These are phyloP conservation scores for Anoplophora glabripennis DNA, from an alignment of 1,140 invertebrate genomes.

Conservation along the genomic window DNA sequence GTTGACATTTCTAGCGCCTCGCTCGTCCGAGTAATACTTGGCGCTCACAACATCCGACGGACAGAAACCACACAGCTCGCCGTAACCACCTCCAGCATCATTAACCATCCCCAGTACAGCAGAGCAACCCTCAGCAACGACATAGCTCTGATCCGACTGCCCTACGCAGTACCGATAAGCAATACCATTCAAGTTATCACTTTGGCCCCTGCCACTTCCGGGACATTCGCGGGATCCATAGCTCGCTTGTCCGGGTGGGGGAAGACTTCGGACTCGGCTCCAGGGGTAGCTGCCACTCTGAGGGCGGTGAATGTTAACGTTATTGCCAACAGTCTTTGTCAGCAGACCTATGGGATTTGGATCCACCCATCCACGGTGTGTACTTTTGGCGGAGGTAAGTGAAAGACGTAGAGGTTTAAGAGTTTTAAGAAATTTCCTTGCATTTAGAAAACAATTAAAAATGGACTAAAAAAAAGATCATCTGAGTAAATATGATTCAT, in stretches of 20 bases:
- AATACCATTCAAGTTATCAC: background rate
- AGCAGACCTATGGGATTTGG: too few relatives aligned
- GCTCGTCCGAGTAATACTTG: conserved; percentile 3
- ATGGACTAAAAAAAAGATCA: too few relatives aligned
- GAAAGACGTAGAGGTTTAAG: too few relatives aligned
- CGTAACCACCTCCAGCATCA: background rate
- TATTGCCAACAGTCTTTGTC: too few relatives aligned
- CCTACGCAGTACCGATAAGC: background rate
- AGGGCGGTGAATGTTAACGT: too few relatives aligned
- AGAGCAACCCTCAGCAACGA: conserved; percentile 11
- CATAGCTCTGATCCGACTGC: conserved; percentile 10
- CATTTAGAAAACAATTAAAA: too few relatives aligned
- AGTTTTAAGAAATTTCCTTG: too few relatives aligned
- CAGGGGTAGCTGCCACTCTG: too few relatives aligned
- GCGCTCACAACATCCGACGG: conserved; percentile 13
- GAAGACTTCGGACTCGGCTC: background rate
- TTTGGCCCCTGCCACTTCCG: conserved; percentile 15
- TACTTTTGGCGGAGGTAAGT: too few relatives aligned
- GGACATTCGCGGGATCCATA: conserved; percentile 11
- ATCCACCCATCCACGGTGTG: too few relatives aligned
- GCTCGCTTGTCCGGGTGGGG: conserved; percentile 21
- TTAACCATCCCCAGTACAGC: conserved; percentile 10
- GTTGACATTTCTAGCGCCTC: conserved; percentile 2
- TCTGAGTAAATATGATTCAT: too few relatives aligned
- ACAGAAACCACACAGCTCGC: conserved; percentile 12